Conservation (phyloP, 2,113 vertebrate genomes). For the Probosciger aterrimus region DNA sequence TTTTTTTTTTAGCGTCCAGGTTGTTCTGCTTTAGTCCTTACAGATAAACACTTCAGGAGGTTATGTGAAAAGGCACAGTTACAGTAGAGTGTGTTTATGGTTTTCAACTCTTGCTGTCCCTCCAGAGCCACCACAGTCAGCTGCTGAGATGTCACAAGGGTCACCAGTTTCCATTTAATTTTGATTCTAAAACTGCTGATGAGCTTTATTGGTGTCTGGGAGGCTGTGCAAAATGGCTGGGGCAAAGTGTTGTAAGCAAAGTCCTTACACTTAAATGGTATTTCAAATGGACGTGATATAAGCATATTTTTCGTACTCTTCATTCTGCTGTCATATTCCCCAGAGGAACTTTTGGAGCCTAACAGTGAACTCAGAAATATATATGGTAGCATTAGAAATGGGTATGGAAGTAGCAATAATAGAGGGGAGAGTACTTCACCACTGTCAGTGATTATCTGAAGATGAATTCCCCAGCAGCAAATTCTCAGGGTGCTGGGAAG, state of each 20-base stretch:
- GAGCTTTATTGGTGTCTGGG: neutral
- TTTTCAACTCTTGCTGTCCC: neutral
- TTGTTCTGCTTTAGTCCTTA: neutral
- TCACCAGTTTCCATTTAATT: neutral
- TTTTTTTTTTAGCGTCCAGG: neutral
- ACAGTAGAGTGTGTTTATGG: neutral
- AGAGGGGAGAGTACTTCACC: neutral
- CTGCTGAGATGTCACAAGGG: neutral
- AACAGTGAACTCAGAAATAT: neutral
- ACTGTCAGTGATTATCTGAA: fast-evolving
- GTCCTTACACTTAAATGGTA: neutral
- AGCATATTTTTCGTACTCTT: neutral
- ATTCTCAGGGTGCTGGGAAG: neutral
- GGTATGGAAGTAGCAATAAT: neutral
- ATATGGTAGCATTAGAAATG: neutral
- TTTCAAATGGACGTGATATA: neutral
- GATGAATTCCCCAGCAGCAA: neutral
- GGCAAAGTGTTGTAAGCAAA: neutral
- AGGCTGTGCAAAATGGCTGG: neutral
- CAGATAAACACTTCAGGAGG: neutral
- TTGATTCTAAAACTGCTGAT: neutral
- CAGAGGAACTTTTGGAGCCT: neutral
- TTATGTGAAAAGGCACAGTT: neutral
- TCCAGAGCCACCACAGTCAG: neutral
- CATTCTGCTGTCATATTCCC: neutral